phyloP scores from a whole-genome alignment of 2,888 invertebrate genomes.

The Allolobophora icterica region DNA sequence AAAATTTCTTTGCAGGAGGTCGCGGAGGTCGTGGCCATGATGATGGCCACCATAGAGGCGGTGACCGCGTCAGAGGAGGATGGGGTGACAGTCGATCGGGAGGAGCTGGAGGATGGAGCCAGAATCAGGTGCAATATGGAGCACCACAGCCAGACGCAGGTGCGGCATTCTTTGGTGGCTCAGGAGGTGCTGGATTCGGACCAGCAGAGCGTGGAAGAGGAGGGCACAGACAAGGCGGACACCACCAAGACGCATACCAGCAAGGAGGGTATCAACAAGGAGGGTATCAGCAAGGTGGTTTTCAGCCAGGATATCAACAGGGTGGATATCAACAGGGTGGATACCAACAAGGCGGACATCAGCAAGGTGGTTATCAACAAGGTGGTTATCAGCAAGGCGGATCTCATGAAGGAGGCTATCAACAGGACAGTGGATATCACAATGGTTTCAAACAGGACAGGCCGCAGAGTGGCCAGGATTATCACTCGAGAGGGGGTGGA shows the following conservation, averaged over 20 bases:
- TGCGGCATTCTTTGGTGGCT: slow-evolving; percentile 29
- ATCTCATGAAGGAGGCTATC: neutral
- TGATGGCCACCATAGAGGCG: slow-evolving; percentile 30
- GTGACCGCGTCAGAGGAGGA: slow-evolving; percentile 35
- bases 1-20: neutral
- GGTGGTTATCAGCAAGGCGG: neutral
- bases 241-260: slow-evolving; percentile 36
- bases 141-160: neutral
- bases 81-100: slow-evolving; percentile 29
- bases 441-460: slow-evolving; percentile 14
- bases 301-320: slow-evolving; percentile 85
- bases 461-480: slow-evolving; percentile 68
- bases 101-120: neutral
- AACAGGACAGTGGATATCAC: neutral
- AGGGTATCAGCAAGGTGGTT: slow-evolving; percentile 73
- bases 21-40: slow-evolving; percentile 35
- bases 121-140: neutral
- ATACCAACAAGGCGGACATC: neutral
- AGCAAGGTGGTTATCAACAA: neutral
- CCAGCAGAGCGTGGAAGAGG: slow-evolving; percentile 27
- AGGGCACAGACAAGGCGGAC: slow-evolving; percentile 40
- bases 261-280: slow-evolving; percentile 24
- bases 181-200: slow-evolving; percentile 35
- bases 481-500: slow-evolving; percentile 88
- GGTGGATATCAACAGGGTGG: slow-evolving; percentile 83